Evolutionary conservation across 1,140 invertebrate genomes (phyloP).

Genomic region (Watersipora subatra): DNA sequence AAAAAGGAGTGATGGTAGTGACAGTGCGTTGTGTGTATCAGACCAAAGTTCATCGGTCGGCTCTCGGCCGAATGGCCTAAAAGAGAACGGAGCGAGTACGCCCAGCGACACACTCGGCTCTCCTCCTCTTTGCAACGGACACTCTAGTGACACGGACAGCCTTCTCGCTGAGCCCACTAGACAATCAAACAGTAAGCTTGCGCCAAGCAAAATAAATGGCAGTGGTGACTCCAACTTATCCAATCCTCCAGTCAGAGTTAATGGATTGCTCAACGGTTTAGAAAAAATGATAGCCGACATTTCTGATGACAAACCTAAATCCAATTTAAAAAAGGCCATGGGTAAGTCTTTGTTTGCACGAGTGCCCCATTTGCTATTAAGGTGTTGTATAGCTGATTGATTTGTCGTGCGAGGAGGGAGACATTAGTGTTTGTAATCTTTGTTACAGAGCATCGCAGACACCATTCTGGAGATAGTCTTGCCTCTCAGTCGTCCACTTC

Average conservation of each 20-base stretch:
- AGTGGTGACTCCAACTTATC: background rate
- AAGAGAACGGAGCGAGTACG: too few relatives aligned
- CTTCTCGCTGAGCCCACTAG: background rate
- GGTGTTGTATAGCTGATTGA: background rate
- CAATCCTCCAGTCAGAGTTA: background rate
- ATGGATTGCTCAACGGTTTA: background rate
- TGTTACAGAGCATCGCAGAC: background rate
- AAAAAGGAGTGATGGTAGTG: too few relatives aligned
- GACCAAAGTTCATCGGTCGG: too few relatives aligned
- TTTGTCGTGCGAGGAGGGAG: background rate
- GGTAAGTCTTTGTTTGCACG: background rate
- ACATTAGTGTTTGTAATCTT: background rate
- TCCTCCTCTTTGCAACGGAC: too few relatives aligned
- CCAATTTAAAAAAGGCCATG: background rate
- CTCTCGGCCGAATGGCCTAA: too few relatives aligned
- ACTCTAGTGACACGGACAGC: background rate
- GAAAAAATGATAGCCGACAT: background rate
- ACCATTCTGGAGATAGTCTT: background rate
- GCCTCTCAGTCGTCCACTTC: background rate
- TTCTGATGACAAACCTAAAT: background rate
- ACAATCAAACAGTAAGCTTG: background rate
- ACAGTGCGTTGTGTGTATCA: too few relatives aligned
- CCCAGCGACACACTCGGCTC: too few relatives aligned
- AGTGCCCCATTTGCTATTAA: too few relatives aligned
- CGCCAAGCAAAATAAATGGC: background rate